These are phyloP conservation scores for Epizoanthus fatuus DNA, from an alignment of 92 coral and sea anemone species.

Conservation along the genomic window DNA sequence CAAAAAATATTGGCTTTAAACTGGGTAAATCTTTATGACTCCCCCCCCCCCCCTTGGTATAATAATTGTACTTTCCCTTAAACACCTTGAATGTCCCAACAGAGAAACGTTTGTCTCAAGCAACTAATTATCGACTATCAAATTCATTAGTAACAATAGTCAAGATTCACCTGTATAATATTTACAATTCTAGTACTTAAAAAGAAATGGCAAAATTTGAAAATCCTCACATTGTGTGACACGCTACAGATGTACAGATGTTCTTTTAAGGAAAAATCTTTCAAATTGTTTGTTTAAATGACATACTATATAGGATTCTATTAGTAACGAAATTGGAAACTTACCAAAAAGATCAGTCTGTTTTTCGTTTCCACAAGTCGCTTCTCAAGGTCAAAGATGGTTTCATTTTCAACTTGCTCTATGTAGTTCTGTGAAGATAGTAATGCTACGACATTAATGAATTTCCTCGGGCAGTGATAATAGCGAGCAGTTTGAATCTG, in stretches of 20 bases:
- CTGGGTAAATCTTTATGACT: no score
- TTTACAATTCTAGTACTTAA: no score
- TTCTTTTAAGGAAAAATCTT: no score
- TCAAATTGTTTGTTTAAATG: background rate
- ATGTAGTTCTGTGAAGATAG: slow-evolving; percentile 82
- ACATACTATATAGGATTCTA: background rate
- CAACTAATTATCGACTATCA: background rate
- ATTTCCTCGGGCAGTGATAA: background rate
- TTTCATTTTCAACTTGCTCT: slow-evolving; percentile 98
- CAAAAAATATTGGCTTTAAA: no score
- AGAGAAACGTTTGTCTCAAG: background rate
- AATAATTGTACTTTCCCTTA: no score
- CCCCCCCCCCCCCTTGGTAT: no score
- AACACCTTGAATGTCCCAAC: background rate
- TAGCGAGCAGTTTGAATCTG: no score
- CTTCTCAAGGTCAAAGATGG: slow-evolving; percentile 97
- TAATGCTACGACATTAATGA: background rate
- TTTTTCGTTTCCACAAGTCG: slow-evolving; percentile 93
- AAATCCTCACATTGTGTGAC: no score
- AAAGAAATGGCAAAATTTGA: no score
- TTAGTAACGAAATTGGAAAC: background rate
- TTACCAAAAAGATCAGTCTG: slow-evolving; percentile 94
- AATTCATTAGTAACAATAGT: no score
- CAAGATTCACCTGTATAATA: no score
- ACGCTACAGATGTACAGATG: no score